These are phyloP conservation scores for Parnassius apollo DNA, from an alignment of 2,888 invertebrate species.

Conservation along the genomic window DNA sequence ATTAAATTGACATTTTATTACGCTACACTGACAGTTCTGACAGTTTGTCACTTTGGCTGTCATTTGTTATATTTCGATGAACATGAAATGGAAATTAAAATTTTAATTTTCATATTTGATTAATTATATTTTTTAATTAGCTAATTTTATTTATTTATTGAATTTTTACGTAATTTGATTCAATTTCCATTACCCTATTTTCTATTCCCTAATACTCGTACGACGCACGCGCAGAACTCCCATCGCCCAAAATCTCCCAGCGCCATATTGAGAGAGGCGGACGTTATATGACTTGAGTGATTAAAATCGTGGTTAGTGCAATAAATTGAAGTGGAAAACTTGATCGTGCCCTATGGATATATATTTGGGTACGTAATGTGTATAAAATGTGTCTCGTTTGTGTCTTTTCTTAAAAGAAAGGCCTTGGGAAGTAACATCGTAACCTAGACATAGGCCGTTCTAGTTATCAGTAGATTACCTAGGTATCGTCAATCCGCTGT, in stretches of 20 bases:
- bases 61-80: conserved; percentile 52
- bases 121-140: conserved; percentile 37
- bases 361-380: conserved; percentile 79
- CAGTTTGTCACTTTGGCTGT: conserved; percentile 39
- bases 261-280: conserved; percentile 90
- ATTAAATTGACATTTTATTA: too few relatives aligned
- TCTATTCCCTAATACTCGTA: conserved; percentile 69
- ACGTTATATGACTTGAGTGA: conserved; percentile 83
- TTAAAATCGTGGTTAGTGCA: conserved; percentile 79
- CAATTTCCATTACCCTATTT: conserved; percentile 50
- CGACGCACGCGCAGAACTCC: conserved; percentile 80
- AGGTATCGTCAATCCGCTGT: conserved; percentile 82
- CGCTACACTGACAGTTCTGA: too few relatives aligned
- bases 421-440: conserved; percentile 69
- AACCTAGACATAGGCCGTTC: conserved; percentile 84
- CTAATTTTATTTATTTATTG: conserved; percentile 41
- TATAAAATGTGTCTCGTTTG: conserved; percentile 56
- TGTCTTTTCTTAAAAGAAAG: conserved; percentile 41
- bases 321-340: conserved; percentile 79
- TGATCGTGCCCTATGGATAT: conserved; percentile 82
- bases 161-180: conserved; percentile 45
- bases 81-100: conserved; percentile 69
- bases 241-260: conserved; percentile 82
- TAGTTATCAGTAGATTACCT: conserved; percentile 82
- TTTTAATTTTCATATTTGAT: conserved; percentile 51